Conservation (phyloP, 2,113 vertebrate species). For the Coregonus clupeaformis region DNA sequence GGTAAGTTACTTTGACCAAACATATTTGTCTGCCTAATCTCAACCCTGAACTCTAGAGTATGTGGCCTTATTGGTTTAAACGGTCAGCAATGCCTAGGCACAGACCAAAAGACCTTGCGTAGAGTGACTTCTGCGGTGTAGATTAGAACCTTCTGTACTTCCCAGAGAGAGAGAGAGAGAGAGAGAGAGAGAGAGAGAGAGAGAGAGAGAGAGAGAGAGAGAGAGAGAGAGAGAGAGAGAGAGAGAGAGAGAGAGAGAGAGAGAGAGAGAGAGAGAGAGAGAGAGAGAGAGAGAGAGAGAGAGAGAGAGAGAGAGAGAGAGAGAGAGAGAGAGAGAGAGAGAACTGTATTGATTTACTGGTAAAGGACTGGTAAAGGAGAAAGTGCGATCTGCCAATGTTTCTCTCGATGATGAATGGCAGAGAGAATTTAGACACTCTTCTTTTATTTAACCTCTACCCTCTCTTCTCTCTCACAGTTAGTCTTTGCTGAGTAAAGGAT, state of each 20-base stretch:
- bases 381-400: slow-evolving; percentile 58
- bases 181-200: too few species aligned
- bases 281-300: slow-evolving; percentile 11
- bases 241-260: slow-evolving; percentile 33
- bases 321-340: slow-evolving; percentile 17
- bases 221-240: slow-evolving; percentile 9
- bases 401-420: slow-evolving; percentile 72
- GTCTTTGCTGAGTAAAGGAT: slow-evolving; percentile 38
- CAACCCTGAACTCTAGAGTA: too few species aligned
- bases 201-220: slow-evolving; percentile 18
- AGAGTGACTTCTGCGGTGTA: too few species aligned
- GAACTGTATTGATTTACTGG: slow-evolving; percentile 67
- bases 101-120: too few species aligned
- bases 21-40: too few species aligned
- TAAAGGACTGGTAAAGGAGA: slow-evolving; percentile 57
- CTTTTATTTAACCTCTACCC: slow-evolving; percentile 53
- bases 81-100: too few species aligned
- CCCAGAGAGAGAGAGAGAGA: too few species aligned
- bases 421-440: slow-evolving; percentile 49
- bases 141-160: too few species aligned
- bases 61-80: too few species aligned
- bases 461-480: slow-evolving; percentile 13
- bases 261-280: slow-evolving; percentile 40
- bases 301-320: slow-evolving; percentile 13
- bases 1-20: too few species aligned